Evolutionary conservation across 2,888 invertebrate species (phyloP), one percentile per base, ranked within the genome.

Genomic region (Galeopsomyia nigrocyanea): DNA sequence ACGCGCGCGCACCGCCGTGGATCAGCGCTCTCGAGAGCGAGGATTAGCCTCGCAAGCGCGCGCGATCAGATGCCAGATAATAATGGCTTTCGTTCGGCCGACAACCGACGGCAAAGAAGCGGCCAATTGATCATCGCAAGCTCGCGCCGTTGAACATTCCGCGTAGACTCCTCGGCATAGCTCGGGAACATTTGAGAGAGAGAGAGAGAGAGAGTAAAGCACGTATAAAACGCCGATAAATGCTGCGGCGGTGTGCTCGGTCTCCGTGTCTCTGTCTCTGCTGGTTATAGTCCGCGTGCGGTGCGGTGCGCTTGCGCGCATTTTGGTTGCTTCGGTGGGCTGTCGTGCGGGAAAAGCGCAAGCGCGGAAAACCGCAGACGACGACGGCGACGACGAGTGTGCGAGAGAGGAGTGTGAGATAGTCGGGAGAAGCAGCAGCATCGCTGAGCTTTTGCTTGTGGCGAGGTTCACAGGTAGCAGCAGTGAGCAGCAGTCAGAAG

Each of bases 211-310:
- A 7, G 17, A 17, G 22, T n/a, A 56, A 56, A 26, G 16, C 21
- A 57, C 49, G 22, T 57, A 49, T 26, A 31, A 66, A 47, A 50
- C 66, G 58, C 57, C 19, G 58, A 51, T 49, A 21, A 14, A 67
- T 21, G 13, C 17, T 26, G 22, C 17, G 9, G 39, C 49, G 47
- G 17, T 22, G 1, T 22, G 50, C 53, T 14, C 55, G 50, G n/a
- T n/a, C n/a, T 51, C 17, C 53, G 51, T 58, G 22, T 46, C 7
- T 62, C 21, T 62, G 46, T 53, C 53, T 64, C 51, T 31, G 31
- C 26, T 26, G 26, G 26, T 39, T n/a, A n/a, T n/a, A n/a, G 31
- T 39, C 17, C 58, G 5, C 58, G 5, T 6, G 51, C 51, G 16
- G n/a, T 16, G 56, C 62, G 19, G 22, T 21, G 61, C 21, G 61